Percentiles rank a stretch among this genome's conserved stretches.
These are phyloP conservation scores for Papilio machaon DNA, from an alignment of 1,140 invertebrate genomes.

Conservation along the genomic window DNA sequence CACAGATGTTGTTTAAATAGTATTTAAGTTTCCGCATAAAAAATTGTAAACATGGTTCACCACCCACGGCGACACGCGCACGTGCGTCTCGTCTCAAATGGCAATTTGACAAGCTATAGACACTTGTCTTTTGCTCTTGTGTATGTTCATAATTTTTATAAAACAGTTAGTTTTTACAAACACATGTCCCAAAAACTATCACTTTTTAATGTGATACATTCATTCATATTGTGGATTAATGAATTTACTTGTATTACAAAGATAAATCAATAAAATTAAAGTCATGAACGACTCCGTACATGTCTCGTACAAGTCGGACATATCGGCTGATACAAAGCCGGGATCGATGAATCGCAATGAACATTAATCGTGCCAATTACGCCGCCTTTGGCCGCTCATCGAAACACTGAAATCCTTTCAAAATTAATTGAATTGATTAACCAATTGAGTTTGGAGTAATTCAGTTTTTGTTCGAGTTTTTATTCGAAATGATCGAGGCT, in stretches of 20 bases:
- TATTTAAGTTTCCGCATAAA: background rate
- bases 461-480: conserved; percentile 62
- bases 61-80: background rate
- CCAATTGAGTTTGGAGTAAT: conserved; percentile 72
- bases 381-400: conserved; percentile 52
- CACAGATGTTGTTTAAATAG: conserved; percentile 17
- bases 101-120: background rate
- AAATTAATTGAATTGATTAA: conserved; percentile 77
- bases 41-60: conserved; percentile 5
- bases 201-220: background rate
- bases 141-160: background rate
- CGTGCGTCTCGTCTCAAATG: background rate
- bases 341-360: conserved; percentile 62
- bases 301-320: conserved; percentile 65
- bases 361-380: conserved; percentile 77
- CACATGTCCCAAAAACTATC: background rate
- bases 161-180: background rate
- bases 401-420: conserved; percentile 67
- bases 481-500: conserved; percentile 43
- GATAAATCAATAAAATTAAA: conserved; percentile 24
- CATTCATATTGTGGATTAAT: background rate
- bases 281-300: conserved; percentile 60
- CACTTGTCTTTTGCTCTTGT: background rate
- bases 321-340: conserved; percentile 65
- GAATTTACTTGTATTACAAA: background rate